Evolutionary conservation across 2,797 vertebrate genomes (phyloP).

Genomic region (Trematomus bernacchii): DNA sequence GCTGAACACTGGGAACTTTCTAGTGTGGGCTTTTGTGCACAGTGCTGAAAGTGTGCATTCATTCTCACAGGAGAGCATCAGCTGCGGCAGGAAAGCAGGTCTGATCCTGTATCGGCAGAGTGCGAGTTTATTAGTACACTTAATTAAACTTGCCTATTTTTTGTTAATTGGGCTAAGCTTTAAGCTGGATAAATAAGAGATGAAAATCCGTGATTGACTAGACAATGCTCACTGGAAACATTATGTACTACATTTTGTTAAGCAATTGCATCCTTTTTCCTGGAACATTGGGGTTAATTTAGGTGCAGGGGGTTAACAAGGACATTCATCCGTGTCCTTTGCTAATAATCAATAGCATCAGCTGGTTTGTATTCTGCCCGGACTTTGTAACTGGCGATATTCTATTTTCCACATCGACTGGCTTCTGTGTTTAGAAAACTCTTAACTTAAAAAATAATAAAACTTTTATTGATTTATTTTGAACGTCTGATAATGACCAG

Average conservation of each 20-base stretch:
- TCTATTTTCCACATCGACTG: conserved; percentile 14
- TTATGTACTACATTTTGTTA: not conserved
- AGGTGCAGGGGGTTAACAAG: conserved; percentile 20
- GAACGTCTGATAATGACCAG: conserved; percentile 15
- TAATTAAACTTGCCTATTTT: not conserved
- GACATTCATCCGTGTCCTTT: conserved; percentile 34
- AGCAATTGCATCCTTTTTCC: conserved; percentile 4
- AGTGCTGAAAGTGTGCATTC: conserved; percentile 83
- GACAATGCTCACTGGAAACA: not conserved
- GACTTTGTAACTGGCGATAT: conserved; percentile 37
- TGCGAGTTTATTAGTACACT: conserved; percentile 29
- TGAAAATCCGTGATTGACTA: not conserved
- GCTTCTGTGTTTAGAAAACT: conserved; percentile 7
- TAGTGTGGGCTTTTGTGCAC: conserved; percentile 84
- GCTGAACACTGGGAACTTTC: conserved; percentile 85
- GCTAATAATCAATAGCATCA: conserved; percentile 48
- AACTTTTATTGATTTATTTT: conserved; percentile 9
- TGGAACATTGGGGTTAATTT: conserved; percentile 6
- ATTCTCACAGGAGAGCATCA: conserved; percentile 80
- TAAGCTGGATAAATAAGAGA: not conserved
- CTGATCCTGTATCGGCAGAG: conserved; percentile 48
- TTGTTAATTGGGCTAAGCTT: not conserved
- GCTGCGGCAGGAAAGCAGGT: conserved; percentile 70
- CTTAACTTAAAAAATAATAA: not conserved
- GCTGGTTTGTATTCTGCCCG: conserved; percentile 37